These are phyloP conservation scores for Rafetus swinhoei DNA, from an alignment of 2,113 vertebrate species.

Conservation along the genomic window DNA sequence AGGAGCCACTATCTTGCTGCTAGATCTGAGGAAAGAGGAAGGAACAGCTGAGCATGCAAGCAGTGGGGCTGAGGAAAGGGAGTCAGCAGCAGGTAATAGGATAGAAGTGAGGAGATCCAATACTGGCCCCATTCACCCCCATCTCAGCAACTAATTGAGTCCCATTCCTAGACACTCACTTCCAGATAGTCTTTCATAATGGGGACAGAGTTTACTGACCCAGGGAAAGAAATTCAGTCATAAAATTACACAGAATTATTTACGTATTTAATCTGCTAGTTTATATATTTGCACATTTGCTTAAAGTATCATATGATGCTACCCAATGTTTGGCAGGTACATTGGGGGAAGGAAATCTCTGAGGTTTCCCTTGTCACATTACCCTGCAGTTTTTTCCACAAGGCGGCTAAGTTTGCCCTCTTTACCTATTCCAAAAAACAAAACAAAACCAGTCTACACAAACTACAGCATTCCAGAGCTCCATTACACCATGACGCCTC, in stretches of 20 bases:
- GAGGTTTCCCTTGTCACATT: not conserved
- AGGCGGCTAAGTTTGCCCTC: not conserved
- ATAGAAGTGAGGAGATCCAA: not conserved
- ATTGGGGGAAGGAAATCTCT: not conserved
- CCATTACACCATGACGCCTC: not conserved
- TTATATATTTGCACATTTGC: not conserved
- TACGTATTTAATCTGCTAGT: not conserved
- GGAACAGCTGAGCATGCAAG: not conserved
- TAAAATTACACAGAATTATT: not conserved
- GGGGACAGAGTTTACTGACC: not conserved
- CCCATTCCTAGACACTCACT: not conserved
- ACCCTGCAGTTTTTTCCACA: not conserved
- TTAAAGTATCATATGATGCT: not conserved
- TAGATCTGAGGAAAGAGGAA: not conserved
- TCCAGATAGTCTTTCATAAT: not conserved
- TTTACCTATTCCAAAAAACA: not conserved
- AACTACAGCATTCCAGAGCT: not conserved
- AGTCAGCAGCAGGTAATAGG: not conserved
- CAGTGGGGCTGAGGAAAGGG: not conserved
- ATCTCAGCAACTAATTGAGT: not conserved
- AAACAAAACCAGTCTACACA: not conserved
- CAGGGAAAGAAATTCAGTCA: not conserved
- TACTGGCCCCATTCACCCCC: not conserved
- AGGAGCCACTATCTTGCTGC: not conserved
- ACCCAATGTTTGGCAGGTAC: not conserved